These are phyloP conservation scores for Ctenomys sociabilis DNA, from an alignment of 2,113 vertebrate species.

Conservation along the genomic window DNA sequence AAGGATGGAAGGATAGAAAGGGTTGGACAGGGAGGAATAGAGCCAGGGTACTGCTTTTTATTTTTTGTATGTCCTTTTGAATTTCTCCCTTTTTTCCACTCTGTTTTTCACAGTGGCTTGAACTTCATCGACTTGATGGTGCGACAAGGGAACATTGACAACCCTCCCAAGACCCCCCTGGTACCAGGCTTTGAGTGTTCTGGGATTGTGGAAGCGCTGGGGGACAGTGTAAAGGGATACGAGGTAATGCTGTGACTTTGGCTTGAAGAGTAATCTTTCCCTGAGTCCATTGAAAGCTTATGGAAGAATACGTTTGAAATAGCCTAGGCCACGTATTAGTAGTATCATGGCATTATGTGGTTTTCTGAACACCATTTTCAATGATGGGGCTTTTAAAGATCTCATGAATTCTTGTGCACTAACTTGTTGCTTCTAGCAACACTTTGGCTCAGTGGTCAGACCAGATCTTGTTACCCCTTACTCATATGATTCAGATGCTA, in stretches of 20 bases:
- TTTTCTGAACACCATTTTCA: background rate
- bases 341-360: background rate
- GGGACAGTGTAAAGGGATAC: slow-evolving; percentile 93
- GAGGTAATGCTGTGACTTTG: slow-evolving; percentile 88
- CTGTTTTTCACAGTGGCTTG: slow-evolving; percentile 90
- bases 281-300: background rate
- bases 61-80: slow-evolving; percentile 22
- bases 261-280: background rate
- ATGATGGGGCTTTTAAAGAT: background rate
- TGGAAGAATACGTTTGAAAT: background rate
- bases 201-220: slow-evolving; percentile 96
- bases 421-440: background rate
- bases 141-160: slow-evolving; percentile 97
- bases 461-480: background rate
- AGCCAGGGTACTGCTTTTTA: fast-evolving
- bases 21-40: background rate
- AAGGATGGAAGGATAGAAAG: background rate
- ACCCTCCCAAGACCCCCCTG: slow-evolving; percentile 96
- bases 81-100: slow-evolving; percentile 52
- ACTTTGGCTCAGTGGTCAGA: background rate
- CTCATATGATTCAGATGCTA: background rate
- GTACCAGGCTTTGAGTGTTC: slow-evolving; percentile 98
- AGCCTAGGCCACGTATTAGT: background rate
- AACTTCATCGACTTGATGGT: slow-evolving; percentile 99
- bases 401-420: background rate